Base-by-base conservation (phyloP, 1,140 invertebrate genomes). In the Drosophila biarmipes region DNA sequence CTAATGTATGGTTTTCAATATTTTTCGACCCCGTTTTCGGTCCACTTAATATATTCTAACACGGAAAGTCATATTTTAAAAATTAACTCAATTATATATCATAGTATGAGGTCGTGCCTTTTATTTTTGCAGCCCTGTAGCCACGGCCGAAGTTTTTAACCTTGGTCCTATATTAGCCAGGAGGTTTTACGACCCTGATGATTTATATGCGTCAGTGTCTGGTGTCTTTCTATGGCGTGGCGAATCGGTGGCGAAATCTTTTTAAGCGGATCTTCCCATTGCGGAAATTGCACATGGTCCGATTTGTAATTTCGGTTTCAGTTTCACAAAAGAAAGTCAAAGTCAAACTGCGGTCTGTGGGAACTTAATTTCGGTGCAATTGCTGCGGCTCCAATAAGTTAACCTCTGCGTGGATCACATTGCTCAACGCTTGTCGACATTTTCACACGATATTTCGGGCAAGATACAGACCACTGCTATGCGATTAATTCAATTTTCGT, bases 371-470 rank as follows among this genome's bases (percentile, higher is more conserved):
- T 27, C 34, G 17, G n/a, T 67, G 66, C 66, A 69, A 67, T 46
- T 54, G 56, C 10, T 14, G 27, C 15, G 31, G 35, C 63, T 63
- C 17, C 52, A 19, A 46, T 38, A 42, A 69, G 21, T 45, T 63
- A 42, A 74, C 40, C 67, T 72, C 37, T 37, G 14, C 31, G 17
- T 34, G 17, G 37, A 40, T 58, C 43, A 11, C 40, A 45, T 19
- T 40, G 24, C 53, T 51, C 31, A 48, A 40, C 57, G 38, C 34
- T 43, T 24, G 35, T 45, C 42, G 51, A 61, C 53, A 61, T 76
- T 67, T 85, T 85, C 81, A 87, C 81, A 85, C 81, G 81, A 85
- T 85, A 81, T 85, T 87, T 74, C n/a, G 42, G 43, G 38, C 45
- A 49, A 85, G 81, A 85, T 85, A 86, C 51, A 37, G 45, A 45